Conservation (phyloP, 2,888 invertebrate species). For the Pecten maximus region DNA sequence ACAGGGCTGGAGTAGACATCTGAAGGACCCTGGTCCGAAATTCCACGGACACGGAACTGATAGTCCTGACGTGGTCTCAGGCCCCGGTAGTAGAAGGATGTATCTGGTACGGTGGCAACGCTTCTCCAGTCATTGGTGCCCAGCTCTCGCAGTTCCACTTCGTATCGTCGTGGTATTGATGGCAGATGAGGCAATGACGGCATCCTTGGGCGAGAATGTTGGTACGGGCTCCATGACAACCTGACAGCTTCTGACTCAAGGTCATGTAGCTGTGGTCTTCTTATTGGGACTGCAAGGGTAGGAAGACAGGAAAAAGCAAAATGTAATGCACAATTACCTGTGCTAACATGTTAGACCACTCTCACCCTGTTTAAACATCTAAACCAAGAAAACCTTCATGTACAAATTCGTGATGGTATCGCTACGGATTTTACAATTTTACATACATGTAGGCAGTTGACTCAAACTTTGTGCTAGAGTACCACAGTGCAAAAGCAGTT, state of each 20-base stretch:
- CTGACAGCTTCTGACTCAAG: conserved; percentile 73
- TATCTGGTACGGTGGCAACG: conserved; percentile 66
- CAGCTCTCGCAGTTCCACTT: conserved; percentile 70
- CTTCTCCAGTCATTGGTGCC: conserved; percentile 71
- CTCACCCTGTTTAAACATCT: too few species aligned
- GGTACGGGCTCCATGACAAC: conserved; percentile 76
- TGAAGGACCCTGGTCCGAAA: conserved; percentile 91
- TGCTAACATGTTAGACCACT: too few species aligned
- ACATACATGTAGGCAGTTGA: too few species aligned
- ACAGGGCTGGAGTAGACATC: conserved; percentile 97
- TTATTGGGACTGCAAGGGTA: conserved; percentile 65
- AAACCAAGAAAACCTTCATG: too few species aligned
- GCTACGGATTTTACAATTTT: too few species aligned
- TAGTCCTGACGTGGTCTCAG: conserved; percentile 96
- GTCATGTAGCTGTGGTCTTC: conserved; percentile 74
- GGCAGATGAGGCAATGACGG: conserved; percentile 48
- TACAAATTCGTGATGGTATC: too few species aligned
- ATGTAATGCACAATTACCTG: too few species aligned
- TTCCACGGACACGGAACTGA: conserved; percentile 96
- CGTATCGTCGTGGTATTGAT: conserved; percentile 55
- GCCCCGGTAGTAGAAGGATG: conserved; percentile 65
- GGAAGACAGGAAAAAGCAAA: conserved; percentile 63
- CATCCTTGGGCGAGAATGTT: conserved; percentile 53
- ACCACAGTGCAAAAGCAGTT: too few species aligned
- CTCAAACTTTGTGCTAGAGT: too few species aligned